Conservation (phyloP, 2,888 invertebrate species). For the Xiphydria camelus region DNA sequence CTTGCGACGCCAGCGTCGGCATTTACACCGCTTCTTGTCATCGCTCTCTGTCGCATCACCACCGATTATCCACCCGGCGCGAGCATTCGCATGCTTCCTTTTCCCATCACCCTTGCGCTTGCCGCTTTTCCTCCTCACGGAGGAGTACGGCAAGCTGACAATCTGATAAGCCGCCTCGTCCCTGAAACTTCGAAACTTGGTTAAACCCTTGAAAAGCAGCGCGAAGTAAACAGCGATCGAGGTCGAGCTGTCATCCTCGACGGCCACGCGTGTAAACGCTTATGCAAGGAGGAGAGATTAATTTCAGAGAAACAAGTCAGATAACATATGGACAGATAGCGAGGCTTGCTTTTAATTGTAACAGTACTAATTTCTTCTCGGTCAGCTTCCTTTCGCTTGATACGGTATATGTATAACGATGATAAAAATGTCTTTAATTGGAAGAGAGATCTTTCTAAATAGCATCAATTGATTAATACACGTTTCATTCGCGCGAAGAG, state of each 20-base stretch:
- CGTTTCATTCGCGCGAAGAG: too few species aligned
- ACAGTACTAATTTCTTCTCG: too few species aligned
- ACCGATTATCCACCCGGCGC: conserved; percentile 16
- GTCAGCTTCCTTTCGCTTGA: too few species aligned
- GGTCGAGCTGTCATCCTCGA: too few species aligned
- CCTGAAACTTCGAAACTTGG: too few species aligned
- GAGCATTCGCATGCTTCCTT: conserved; percentile 22
- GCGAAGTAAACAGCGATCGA: too few species aligned
- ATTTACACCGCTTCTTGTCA: conserved; percentile 21
- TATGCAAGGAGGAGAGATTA: conserved; percentile 16
- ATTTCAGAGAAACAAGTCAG: conserved; percentile 20
- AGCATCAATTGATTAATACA: too few species aligned
- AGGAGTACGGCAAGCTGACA: conserved; percentile 30
- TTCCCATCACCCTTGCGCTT: conserved; percentile 15
- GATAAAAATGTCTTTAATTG: too few species aligned
- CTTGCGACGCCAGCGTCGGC: conserved; percentile 28
- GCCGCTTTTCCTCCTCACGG: conserved; percentile 12
- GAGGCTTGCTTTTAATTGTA: too few species aligned
- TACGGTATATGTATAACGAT: too few species aligned
- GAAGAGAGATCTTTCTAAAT: too few species aligned
- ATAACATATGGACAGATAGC: neutral
- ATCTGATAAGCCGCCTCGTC: conserved; percentile 29
- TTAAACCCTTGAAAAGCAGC: too few species aligned
- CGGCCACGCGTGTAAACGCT: conserved; percentile 6
- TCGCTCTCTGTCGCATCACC: conserved; percentile 11